phyloP scores from a whole-genome alignment of 1,140 invertebrate genomes.

The Cherax destructor region DNA sequence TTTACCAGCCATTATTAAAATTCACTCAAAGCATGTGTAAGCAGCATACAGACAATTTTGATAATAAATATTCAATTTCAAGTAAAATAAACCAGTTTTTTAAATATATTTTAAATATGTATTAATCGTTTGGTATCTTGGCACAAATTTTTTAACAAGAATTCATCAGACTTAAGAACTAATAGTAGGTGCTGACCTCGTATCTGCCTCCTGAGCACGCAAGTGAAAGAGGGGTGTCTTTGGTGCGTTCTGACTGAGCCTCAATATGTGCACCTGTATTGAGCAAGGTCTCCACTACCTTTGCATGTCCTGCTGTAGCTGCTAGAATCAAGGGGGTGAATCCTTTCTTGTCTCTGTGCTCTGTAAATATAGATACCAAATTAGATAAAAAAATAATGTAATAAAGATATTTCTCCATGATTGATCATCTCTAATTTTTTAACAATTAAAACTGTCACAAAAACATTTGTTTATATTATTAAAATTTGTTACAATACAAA shows the following conservation, averaged over 20 bases:
- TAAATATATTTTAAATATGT: too few relatives aligned
- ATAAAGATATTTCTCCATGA: background rate
- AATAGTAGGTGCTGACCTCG: slow-evolving; percentile 79
- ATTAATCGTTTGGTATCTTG: too few relatives aligned
- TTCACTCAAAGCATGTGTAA: too few relatives aligned
- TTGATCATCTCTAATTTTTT: too few relatives aligned
- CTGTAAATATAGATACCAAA: slow-evolving; percentile 75
- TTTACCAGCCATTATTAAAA: too few relatives aligned
- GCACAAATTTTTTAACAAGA: too few relatives aligned
- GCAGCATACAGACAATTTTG: too few relatives aligned
- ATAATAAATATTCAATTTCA: too few relatives aligned
- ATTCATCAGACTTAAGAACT: background rate
- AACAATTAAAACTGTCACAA: too few relatives aligned
- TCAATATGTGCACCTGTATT: slow-evolving; percentile 96
- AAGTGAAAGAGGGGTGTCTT: slow-evolving; percentile 97
- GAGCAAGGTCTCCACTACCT: slow-evolving; percentile 93
- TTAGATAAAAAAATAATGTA: background rate
- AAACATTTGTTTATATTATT: too few relatives aligned
- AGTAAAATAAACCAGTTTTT: too few relatives aligned
- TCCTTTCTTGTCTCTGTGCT: slow-evolving; percentile 99
- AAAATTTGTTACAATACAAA: too few relatives aligned
- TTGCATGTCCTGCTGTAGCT: slow-evolving; percentile 97
- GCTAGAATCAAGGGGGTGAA: slow-evolving; percentile 98
- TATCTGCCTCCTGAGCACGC: slow-evolving; percentile 98
- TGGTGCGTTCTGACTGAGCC: slow-evolving; percentile 98